Percentiles rank a stretch among this genome's conserved stretches.
Evolutionary conservation across 2,113 vertebrate genomes (phyloP).

Genomic region (Alectura lathami): DNA sequence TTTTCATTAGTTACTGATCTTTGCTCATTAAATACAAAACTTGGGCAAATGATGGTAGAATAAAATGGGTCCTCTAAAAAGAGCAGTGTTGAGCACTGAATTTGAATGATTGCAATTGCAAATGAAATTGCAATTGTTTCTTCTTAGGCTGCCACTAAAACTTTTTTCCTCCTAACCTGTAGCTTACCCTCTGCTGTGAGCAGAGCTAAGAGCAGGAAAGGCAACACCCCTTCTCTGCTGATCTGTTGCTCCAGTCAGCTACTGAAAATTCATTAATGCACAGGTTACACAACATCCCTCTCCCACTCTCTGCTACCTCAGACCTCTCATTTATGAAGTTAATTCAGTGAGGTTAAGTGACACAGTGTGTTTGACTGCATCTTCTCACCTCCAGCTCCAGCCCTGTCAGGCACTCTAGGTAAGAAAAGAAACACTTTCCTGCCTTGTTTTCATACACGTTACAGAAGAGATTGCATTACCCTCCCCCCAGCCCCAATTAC

Average conservation of each 20-base stretch:
- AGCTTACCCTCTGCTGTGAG: background rate
- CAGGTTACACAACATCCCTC: background rate
- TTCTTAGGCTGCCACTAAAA: background rate
- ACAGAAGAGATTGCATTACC: background rate
- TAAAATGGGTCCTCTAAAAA: background rate
- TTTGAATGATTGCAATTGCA: no score
- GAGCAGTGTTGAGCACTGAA: background rate
- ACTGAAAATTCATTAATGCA: background rate
- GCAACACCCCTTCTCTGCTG: background rate
- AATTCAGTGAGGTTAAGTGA: constrained; percentile 32
- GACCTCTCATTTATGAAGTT: background rate
- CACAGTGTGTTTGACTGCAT: background rate
- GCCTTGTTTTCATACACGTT: background rate
- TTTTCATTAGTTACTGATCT: background rate
- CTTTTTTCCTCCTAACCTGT: background rate
- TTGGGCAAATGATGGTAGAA: background rate
- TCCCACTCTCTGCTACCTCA: background rate
- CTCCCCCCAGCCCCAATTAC: constrained; percentile 23
- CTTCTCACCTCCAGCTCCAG: background rate
- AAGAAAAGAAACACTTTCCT: background rate
- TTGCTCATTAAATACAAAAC: background rate
- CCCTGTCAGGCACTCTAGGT: background rate
- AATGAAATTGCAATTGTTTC: background rate
- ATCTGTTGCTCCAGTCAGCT: background rate
- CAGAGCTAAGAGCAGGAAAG: background rate